Percentiles rank a stretch among this genome's conserved stretches.
Evolutionary conservation across 1,140 invertebrate species (phyloP).

Genomic region (Drosophila novamexicana): DNA sequence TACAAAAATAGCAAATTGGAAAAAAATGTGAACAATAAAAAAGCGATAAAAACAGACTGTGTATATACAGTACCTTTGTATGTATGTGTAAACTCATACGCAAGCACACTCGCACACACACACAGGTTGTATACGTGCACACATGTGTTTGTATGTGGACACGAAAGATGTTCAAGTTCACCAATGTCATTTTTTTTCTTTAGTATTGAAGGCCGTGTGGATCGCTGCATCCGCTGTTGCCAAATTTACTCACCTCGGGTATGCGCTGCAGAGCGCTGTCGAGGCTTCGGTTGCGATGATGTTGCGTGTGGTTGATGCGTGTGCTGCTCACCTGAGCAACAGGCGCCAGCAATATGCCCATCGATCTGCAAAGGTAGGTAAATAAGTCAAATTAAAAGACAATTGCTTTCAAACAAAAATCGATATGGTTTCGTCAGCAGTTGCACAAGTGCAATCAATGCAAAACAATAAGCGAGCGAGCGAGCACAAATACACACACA

Average conservation of each 20-base stretch:
- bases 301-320: constrained; percentile 87
- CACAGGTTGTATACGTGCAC: too few species aligned
- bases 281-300: constrained; percentile 94
- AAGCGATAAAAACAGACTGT: constrained; percentile 62
- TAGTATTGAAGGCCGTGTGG: too few species aligned
- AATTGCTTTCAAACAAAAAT: constrained; percentile 34
- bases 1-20: constrained; percentile 55
- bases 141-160: too few species aligned
- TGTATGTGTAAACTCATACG: too few species aligned
- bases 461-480: too few species aligned
- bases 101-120: too few species aligned
- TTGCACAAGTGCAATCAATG: background rate
- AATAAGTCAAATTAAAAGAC: background rate
- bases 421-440: constrained; percentile 41
- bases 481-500: too few species aligned
- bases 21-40: constrained; percentile 59
- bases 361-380: constrained; percentile 86
- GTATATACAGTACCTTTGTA: too few species aligned
- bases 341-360: constrained; percentile 90
- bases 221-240: too few species aligned
- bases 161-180: too few species aligned
- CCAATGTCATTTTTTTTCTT: too few species aligned
- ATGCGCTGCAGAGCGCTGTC: constrained; percentile 94
- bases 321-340: constrained; percentile 87
- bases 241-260: constrained; percentile 88